Evolutionary conservation across 2,113 vertebrate genomes (phyloP).

Genomic region (Anser cygnoides): DNA sequence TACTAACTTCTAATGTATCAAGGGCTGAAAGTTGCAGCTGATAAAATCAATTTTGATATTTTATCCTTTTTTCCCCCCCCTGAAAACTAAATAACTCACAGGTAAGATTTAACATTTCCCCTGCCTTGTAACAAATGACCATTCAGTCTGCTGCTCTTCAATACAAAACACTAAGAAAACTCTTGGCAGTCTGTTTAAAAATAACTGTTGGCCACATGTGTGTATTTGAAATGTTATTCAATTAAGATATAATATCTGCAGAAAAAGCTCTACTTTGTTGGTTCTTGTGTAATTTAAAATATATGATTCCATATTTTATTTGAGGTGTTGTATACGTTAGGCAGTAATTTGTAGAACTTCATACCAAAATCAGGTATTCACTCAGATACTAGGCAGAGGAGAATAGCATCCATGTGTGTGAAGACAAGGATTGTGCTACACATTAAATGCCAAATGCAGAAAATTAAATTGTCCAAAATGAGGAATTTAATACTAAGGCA

Average conservation of each 20-base stretch:
- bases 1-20: neutral
- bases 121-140: neutral
- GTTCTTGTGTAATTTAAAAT: neutral
- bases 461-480: neutral
- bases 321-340: neutral
- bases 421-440: neutral
- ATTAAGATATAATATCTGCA: neutral
- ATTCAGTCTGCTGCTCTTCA: neutral
- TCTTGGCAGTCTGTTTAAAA: neutral
- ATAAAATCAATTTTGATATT: neutral
- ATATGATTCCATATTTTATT: neutral
- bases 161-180: neutral
- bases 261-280: neutral
- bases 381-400: neutral
- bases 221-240: neutral
- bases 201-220: too few relatives aligned
- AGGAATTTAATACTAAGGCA: neutral
- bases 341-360: neutral
- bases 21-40: neutral
- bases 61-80: neutral
- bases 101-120: neutral
- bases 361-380: neutral
- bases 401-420: neutral
- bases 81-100: neutral
- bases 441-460: neutral